phyloP scores from a whole-genome alignment of 2,888 invertebrate genomes.

The Laspeyria flexula region DNA sequence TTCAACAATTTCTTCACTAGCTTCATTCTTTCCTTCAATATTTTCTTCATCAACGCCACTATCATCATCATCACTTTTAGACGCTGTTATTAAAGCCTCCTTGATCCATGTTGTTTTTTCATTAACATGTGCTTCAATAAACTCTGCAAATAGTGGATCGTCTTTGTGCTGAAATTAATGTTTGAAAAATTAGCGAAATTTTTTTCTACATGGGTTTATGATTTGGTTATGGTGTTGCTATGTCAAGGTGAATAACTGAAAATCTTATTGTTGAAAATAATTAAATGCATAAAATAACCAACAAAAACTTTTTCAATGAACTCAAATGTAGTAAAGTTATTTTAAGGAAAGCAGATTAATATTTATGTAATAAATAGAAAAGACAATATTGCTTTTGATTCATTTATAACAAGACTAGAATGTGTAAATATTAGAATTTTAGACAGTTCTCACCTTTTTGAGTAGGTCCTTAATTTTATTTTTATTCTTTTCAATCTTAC shows the following conservation, averaged over 20 bases:
- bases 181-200: not conserved
- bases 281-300: too few species aligned
- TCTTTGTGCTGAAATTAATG: conserved; percentile 91
- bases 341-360: too few species aligned
- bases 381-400: too few species aligned
- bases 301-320: too few species aligned
- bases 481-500: conserved; percentile 70
- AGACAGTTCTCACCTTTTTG: conserved; percentile 88
- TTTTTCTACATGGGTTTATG: not conserved
- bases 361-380: too few species aligned
- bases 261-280: too few species aligned
- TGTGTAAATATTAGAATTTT: too few species aligned
- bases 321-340: too few species aligned
- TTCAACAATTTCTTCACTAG: conserved; percentile 8
- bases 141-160: conserved; percentile 96
- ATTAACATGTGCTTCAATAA: conserved; percentile 92
- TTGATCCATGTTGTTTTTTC: conserved; percentile 76
- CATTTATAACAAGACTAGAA: too few species aligned
- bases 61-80: conserved; percentile 67
- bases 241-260: too few species aligned
- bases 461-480: conserved; percentile 88
- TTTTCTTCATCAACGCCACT: conserved; percentile 62
- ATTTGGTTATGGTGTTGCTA: not conserved
- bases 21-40: conserved; percentile 15
- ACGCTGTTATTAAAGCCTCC: conserved; percentile 66